Evolutionary conservation across 2,113 vertebrate genomes (phyloP).

Genomic region (Pseudonaja textilis): DNA sequence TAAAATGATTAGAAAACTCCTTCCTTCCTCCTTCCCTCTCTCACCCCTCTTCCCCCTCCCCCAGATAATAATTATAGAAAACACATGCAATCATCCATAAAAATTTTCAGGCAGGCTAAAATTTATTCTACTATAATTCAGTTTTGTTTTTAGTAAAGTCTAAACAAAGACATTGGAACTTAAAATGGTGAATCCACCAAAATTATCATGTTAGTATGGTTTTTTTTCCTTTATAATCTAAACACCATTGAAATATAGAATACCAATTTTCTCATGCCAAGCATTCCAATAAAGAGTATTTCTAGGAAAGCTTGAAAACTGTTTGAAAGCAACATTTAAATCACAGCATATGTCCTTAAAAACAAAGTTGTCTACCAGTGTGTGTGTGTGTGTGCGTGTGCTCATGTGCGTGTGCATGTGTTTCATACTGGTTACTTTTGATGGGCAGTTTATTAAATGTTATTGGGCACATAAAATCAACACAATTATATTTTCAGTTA

Average conservation of each 20-base stretch:
- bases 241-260: neutral
- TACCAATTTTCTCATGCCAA: neutral
- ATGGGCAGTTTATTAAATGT: neutral
- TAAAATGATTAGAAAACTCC: neutral
- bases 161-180: neutral
- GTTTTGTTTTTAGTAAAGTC: neutral
- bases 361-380: neutral
- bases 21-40: neutral
- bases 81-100: neutral
- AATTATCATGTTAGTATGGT: neutral
- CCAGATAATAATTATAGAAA: neutral
- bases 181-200: neutral
- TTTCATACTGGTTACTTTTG: neutral
- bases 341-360: neutral
- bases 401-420: too few relatives aligned
- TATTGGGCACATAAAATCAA: neutral
- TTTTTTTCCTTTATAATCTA: neutral
- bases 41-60: neutral
- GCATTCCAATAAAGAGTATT: neutral
- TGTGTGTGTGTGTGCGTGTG: neutral
- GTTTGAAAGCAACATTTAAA: neutral
- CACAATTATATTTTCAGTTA: neutral
- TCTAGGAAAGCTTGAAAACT: neutral
- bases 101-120: neutral
- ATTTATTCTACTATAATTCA: neutral